phyloP scores from a whole-genome alignment of 2,888 invertebrate genomes.

The Ectemnius lituratus region DNA sequence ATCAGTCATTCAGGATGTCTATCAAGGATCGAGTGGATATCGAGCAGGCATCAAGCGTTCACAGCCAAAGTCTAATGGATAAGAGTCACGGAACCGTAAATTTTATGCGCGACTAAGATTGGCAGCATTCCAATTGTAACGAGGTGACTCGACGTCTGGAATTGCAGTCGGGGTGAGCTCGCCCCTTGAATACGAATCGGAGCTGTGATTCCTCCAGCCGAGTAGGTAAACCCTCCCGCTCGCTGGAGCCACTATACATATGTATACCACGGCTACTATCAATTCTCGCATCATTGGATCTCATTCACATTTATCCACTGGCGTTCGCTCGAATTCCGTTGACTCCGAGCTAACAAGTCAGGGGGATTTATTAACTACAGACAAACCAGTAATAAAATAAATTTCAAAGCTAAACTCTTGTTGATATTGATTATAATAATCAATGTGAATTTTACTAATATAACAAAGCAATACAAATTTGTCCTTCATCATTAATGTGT shows the following conservation, averaged over 20 bases:
- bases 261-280: not conserved
- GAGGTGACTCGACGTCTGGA: slow-evolving; percentile 41
- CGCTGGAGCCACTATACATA: not conserved
- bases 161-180: slow-evolving; percentile 32
- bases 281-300: slow-evolving; percentile 4
- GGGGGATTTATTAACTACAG: too few species aligned
- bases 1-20: too few species aligned
- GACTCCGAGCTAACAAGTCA: too few species aligned
- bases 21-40: too few species aligned
- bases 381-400: too few species aligned
- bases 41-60: too few species aligned
- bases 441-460: too few species aligned
- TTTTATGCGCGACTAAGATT: slow-evolving; percentile 35
- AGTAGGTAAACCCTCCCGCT: not conserved
- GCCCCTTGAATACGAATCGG: slow-evolving; percentile 43
- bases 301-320: slow-evolving; percentile 1
- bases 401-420: too few species aligned
- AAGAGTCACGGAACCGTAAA: slow-evolving; percentile 18
- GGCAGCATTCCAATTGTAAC: slow-evolving; percentile 52
- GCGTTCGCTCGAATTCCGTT: not conserved
- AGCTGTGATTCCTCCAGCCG: slow-evolving; percentile 38
- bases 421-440: too few species aligned
- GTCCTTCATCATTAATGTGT: too few species aligned
- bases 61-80: not conserved
- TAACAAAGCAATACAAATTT: too few species aligned